Evolutionary conservation across 1,140 invertebrate species (phyloP).

Genomic region (Colletes gigas): DNA sequence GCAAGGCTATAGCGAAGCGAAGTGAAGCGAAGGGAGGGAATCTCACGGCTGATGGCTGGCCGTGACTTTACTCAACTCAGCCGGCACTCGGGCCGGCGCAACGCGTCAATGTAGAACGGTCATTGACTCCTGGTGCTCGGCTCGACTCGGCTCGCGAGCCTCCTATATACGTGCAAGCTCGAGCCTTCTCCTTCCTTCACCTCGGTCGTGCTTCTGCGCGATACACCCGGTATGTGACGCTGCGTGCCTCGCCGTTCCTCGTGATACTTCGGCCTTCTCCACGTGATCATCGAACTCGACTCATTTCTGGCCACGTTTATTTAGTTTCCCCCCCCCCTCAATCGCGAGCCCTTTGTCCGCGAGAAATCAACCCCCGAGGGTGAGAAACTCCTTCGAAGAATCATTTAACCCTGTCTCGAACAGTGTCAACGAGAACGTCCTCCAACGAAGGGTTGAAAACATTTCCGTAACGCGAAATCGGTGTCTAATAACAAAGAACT

Average conservation of each 20-base stretch:
- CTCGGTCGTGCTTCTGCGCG: slow-evolving; percentile 28
- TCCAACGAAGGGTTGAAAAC: too few species aligned
- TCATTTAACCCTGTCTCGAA: too few species aligned
- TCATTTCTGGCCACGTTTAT: slow-evolving; percentile 16
- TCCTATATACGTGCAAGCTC: slow-evolving; percentile 63
- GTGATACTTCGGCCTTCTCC: slow-evolving; percentile 62
- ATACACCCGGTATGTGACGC: slow-evolving; percentile 70
- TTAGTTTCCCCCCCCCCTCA: not conserved
- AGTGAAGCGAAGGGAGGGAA: slow-evolving; percentile 74
- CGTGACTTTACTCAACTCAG: slow-evolving; percentile 80
- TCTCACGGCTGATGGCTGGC: slow-evolving; percentile 80
- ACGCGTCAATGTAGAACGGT: slow-evolving; percentile 82
- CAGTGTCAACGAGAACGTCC: too few species aligned
- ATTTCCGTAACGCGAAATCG: too few species aligned
- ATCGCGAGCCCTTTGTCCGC: too few species aligned
- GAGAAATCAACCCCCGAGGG: too few species aligned
- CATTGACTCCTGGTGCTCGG: slow-evolving; percentile 75
- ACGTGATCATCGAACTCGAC: slow-evolving; percentile 20
- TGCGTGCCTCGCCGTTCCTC: slow-evolving; percentile 37
- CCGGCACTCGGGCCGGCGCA: slow-evolving; percentile 77
- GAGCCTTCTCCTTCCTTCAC: slow-evolving; percentile 53
- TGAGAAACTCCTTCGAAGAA: too few species aligned
- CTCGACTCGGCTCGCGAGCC: slow-evolving; percentile 48
- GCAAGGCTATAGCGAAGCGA: slow-evolving; percentile 71
- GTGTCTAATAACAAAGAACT: too few species aligned